Base-by-base conservation (phyloP, 2,888 invertebrate genomes). In the Caenorhabditis sp. region DNA sequence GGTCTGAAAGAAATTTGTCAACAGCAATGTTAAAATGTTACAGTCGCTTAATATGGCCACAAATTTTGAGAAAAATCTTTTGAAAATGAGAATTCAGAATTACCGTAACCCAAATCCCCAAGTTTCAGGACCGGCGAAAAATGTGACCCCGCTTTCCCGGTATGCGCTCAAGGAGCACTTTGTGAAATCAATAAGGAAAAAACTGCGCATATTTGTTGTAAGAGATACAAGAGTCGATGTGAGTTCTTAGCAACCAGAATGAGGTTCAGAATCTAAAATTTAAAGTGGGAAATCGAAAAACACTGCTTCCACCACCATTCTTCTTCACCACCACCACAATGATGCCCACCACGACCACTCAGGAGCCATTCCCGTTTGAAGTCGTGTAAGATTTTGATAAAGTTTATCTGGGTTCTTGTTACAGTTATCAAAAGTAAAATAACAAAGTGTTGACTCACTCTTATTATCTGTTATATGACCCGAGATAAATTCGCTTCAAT, bases 161-260 rank as follows among this genome's bases (percentile, higher is more conserved):
- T 41, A 0, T 82, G 82, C 56, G 59, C 77, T 24, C 63, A 63
- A 16, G 73, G 73, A 22, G 56, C 77, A 26, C 19, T 24, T 26
- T 82, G 82, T 58, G 72, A 79, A 56, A 28, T 79, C 12, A 79
- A 82, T 51, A 54, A 35, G 14, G 74, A 69, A 2, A 49, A 68
- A 54, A 56, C 51, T 16, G 82, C 73, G 0, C 64, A 79, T 41
- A 58, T 82, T 56, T 82, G 82, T 26, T 82, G 82, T 51, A 61
- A 47, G 22, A 31, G 69, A 28, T 77, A 51, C 19, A 47, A 24
- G 28, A 31, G 51, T 0, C 64, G 54, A 66, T 35, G 79, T 80
- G 24, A 77, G 61, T n/a, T n/a, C n/a, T n/a, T n/a, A n/a, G n/a
- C n/a, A n/a, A n/a, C n/a, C n/a, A n/a, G n/a, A n/a, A n/a, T n/a